These are phyloP conservation scores for Hydrolagus colliei DNA, from an alignment of 2,797 vertebrate species.

Conservation along the genomic window DNA sequence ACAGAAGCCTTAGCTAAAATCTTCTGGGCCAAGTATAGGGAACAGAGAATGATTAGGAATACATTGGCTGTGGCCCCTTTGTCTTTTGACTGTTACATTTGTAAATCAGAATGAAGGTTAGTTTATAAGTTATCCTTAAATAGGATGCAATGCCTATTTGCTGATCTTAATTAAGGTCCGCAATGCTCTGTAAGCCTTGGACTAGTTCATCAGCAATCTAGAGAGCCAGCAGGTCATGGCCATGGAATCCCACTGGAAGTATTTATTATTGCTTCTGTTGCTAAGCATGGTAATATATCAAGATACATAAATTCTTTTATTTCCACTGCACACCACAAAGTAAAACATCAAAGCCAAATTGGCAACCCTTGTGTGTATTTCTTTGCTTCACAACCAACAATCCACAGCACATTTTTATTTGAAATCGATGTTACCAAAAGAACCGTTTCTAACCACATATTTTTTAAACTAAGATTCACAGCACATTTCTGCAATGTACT, in stretches of 20 bases:
- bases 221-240: slow-evolving; percentile 14
- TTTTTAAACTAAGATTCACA: slow-evolving; percentile 3
- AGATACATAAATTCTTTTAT: slow-evolving; percentile 31
- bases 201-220: neutral
- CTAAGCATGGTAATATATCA: slow-evolving; percentile 23
- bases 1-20: too few species aligned
- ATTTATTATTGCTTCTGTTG: slow-evolving; percentile 27
- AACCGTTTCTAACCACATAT: slow-evolving; percentile 12
- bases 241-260: slow-evolving; percentile 5
- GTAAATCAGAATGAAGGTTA: neutral
- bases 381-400: slow-evolving; percentile 25
- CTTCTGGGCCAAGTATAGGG: too few species aligned
- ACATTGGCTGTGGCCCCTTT: too few species aligned
- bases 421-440: neutral
- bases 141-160: neutral
- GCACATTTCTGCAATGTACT: slow-evolving; percentile 8
- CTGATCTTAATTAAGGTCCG: neutral
- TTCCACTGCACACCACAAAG: slow-evolving; percentile 21
- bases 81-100: too few species aligned
- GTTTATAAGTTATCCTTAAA: slow-evolving; percentile 2
- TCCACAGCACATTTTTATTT: slow-evolving; percentile 20
- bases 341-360: slow-evolving; percentile 18
- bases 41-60: too few species aligned
- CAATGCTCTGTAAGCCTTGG: neutral
- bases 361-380: slow-evolving; percentile 16